These are phyloP conservation scores for Conger conger DNA, from an alignment of 2,113 vertebrate genomes.

Conservation along the genomic window DNA sequence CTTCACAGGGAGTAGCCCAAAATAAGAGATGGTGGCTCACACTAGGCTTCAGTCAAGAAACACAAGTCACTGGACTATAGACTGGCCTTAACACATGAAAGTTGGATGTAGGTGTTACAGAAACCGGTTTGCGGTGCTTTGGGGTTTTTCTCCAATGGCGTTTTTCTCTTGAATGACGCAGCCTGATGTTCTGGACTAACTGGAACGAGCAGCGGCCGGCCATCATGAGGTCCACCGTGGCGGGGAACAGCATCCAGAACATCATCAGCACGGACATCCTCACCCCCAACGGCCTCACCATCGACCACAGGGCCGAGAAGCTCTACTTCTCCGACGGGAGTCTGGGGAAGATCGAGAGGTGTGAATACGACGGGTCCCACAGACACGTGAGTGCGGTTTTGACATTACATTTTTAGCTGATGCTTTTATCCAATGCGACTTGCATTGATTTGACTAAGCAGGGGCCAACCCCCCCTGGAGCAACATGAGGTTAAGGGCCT, in stretches of 20 bases:
- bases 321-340: slow-evolving; percentile 85
- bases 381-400: slow-evolving; percentile 87
- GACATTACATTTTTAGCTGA: too few relatives aligned
- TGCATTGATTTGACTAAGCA: too few relatives aligned
- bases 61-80: too few relatives aligned
- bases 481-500: too few relatives aligned
- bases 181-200: slow-evolving; percentile 90
- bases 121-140: not conserved
- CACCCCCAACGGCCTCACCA: slow-evolving; percentile 83
- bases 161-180: slow-evolving; percentile 36
- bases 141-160: not conserved
- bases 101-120: too few relatives aligned
- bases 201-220: slow-evolving; percentile 85
- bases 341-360: slow-evolving; percentile 82
- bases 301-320: slow-evolving; percentile 81
- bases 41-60: too few relatives aligned
- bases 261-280: slow-evolving; percentile 78
- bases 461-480: too few relatives aligned
- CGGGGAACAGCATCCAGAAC: slow-evolving; percentile 76
- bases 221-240: slow-evolving; percentile 80
- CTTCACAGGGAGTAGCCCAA: too few relatives aligned
- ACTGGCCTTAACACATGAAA: too few relatives aligned
- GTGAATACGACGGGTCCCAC: slow-evolving; percentile 84
- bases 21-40: too few relatives aligned
- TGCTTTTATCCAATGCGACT: too few relatives aligned